Base-by-base conservation (phyloP, 2,113 vertebrate genomes). In the Saguinus midas region DNA sequence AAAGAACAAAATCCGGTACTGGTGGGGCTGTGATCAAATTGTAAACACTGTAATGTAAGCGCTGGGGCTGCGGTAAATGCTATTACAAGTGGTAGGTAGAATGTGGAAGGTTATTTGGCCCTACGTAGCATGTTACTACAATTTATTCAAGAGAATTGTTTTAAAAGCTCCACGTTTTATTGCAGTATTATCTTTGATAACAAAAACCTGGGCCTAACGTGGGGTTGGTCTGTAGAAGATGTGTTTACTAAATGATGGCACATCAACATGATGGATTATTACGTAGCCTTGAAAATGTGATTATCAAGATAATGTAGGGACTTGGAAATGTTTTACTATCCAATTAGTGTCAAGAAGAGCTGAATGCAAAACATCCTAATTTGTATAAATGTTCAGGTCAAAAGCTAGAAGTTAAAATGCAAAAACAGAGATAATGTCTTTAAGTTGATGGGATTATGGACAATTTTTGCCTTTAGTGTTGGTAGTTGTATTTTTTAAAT, bases 311-410 rank as follows among this genome's bases (percentile, higher is more conserved):
- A 61, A 86, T 61, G 85, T 82, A 78, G 66, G 40, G 43, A 35
- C 93, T 94, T 81, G 82, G 68, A 76, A 72, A 79, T 83, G 66
- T 12, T 90, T 92, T 88, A 61, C 84, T 87, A 37, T 61, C 78
- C 87, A 92, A 5, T 96, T 93, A 96, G 83, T 89, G 79, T 93
- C 70, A 55, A 32, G 93, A 94, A 29, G 83, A 40, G 27, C 64
- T 43, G 27, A 83, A 37, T 45, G 83, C 4, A 29, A 35, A 50
- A 37, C 80, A 72, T 79, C 50, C 50, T 95, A n/a, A 80, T 87
- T 81, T 94, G 78, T 82, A 3, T 52, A 64, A 87, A 80, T 48
- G 50, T 45, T 6, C 7, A 43, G 78, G 88, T 96, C 78, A 78
- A 40, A 92, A 93, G 64, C 66, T 81, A 72, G 43, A 90, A 87